phyloP scores from a whole-genome alignment of 2,113 vertebrate species.

The Festucalex cinctus region DNA sequence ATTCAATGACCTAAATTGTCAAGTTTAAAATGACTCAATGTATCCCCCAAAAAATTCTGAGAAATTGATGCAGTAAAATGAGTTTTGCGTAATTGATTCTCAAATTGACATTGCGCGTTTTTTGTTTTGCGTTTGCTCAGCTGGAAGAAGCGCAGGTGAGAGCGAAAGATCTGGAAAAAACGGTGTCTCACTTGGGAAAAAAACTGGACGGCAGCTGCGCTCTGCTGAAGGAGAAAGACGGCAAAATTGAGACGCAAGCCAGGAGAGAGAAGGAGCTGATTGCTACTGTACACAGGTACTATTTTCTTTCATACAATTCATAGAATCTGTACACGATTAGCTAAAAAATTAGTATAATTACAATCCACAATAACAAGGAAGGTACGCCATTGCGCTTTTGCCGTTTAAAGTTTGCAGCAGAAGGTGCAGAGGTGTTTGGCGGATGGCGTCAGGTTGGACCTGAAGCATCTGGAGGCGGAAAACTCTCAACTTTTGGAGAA shows the following conservation, averaged over 20 bases:
- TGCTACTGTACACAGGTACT: constrained; percentile 86
- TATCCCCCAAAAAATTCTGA: too few relatives aligned
- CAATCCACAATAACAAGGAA: too few relatives aligned
- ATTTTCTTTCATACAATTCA: background rate
- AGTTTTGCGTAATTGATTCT: too few relatives aligned
- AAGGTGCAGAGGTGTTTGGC: constrained; percentile 93
- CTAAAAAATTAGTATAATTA: too few relatives aligned
- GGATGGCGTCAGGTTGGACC: constrained; percentile 88
- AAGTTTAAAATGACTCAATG: too few relatives aligned
- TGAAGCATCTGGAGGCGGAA: constrained; percentile 87
- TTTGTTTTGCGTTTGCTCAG: constrained; percentile 58
- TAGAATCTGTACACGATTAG: too few relatives aligned
- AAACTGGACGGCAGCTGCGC: constrained; percentile 72
- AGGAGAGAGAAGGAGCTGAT: constrained; percentile 88
- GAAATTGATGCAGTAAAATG: too few relatives aligned
- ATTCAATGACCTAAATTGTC: too few relatives aligned
- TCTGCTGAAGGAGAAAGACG: constrained; percentile 79
- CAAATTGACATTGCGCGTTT: background rate
- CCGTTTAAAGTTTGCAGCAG: constrained; percentile 78
- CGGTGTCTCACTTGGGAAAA: constrained; percentile 70
- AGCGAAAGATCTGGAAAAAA: constrained; percentile 77
- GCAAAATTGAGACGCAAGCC: constrained; percentile 79
- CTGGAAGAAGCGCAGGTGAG: constrained; percentile 81
- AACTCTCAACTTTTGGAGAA: constrained; percentile 81
- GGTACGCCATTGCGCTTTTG: too few relatives aligned